phyloP scores from a whole-genome alignment of 2,888 invertebrate genomes.

The Orthosia gracilis region DNA sequence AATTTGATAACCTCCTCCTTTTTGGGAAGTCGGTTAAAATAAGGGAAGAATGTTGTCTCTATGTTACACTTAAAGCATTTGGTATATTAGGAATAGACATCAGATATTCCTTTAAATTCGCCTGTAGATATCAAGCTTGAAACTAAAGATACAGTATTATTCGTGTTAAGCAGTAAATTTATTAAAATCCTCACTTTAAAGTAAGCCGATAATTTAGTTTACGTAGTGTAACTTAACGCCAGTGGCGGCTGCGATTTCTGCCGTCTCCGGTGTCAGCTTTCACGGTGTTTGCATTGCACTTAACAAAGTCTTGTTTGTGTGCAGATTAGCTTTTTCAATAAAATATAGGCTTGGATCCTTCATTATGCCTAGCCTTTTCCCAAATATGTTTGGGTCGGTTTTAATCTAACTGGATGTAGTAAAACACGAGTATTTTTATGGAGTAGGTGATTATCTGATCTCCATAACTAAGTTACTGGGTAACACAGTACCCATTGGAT shows the following conservation, averaged over 20 bases:
- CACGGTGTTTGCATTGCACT: constrained; percentile 14
- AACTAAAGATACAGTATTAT: background rate
- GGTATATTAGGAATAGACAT: no score
- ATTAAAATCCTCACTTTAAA: constrained; percentile 14
- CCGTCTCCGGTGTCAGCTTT: constrained; percentile 35
- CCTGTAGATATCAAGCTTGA: background rate
- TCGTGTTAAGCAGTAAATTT: background rate
- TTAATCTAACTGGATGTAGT: background rate
- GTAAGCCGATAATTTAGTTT: constrained; percentile 24
- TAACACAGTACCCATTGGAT: background rate
- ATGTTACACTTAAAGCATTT: no score
- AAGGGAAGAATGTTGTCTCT: background rate
- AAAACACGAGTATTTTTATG: background rate
- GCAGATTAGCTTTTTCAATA: background rate
- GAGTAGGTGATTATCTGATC: background rate
- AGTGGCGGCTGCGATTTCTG: background rate
- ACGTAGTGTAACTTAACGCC: constrained; percentile 27
- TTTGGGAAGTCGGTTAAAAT: no score
- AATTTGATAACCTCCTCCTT: no score
- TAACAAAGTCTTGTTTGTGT: constrained; percentile 16
- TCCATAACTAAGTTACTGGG: background rate
- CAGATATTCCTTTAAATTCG: background rate
- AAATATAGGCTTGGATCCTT: background rate
- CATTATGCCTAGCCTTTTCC: background rate
- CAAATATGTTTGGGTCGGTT: background rate